Base-by-base conservation (phyloP, 2,113 vertebrate genomes). In the Porphyrio hochstetteri region DNA sequence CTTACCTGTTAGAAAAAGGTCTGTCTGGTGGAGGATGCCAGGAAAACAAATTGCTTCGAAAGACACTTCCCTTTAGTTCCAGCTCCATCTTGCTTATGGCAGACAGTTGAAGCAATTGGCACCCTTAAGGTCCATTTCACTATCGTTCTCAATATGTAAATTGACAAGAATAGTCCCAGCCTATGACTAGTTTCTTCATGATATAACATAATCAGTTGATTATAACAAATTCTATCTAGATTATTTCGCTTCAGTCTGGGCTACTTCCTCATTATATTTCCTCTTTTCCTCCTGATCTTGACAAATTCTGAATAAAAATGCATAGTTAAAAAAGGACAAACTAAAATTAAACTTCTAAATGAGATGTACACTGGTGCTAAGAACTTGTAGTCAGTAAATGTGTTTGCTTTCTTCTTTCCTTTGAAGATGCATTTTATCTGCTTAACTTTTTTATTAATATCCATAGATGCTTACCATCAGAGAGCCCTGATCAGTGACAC, bases 41-140 rank as follows among this genome's bases (percentile, higher is more conserved):
- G 44, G 25, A 92, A 40, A 3, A 81, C 38, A 83, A 70, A 86
- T 38, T 72, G 2, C 5, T 83, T 83, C 35, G 29, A 69, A 77
- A 72, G 27, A 53, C 65, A 5, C 2, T 93, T 46, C 11, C 4
- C 16, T 70, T 92, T 29, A 20, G 9, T 77, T 79, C 16, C 29
- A 86, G 3, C 15, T 77, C 27, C 74, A 12, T 48, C 35, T 52
- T 81, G 19, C 20, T 67, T 27, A 28, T 29, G 15, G 40, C 5
- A 82, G 25, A 4, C 0, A 0, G 4, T 6, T 56, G 17, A 33
- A 85, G 38, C 11, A 60, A 82, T 6, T 38, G 17, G 60, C 16
- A 25, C 46, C 13, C 18, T 85, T n/a, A 44, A 67, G 7, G 23
- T 69, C 24, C 52, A 55, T 70, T 84, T 82, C 42, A 35, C 4